phyloP scores from a whole-genome alignment of 2,797 vertebrate genomes.

The Saxicola maurus region DNA sequence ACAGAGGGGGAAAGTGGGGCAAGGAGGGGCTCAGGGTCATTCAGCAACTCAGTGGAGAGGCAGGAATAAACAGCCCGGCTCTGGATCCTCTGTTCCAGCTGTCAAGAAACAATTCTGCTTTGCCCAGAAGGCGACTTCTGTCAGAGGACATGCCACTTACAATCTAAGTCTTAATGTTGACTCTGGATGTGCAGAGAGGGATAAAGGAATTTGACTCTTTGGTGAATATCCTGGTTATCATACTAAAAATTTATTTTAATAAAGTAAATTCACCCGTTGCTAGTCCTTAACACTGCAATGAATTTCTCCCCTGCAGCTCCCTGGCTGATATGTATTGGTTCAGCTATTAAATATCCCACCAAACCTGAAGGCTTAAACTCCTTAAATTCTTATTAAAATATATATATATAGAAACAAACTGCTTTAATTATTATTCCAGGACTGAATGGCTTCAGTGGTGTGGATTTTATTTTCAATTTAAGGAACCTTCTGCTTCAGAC shows the following conservation, averaged over 20 bases:
- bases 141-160: not conserved
- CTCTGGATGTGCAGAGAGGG: accelerated
- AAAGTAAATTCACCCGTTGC: not conserved
- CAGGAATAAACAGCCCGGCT: not conserved
- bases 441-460: not conserved
- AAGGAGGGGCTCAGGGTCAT: not conserved
- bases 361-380: not conserved
- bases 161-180: not conserved
- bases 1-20: not conserved
- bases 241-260: not conserved
- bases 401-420: not conserved
- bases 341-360: not conserved
- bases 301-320: not conserved
- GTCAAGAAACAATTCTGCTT: not conserved
- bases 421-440: not conserved
- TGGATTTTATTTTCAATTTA: not conserved
- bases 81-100: not conserved
- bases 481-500: not conserved
- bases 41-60: not conserved
- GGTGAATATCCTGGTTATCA: not conserved
- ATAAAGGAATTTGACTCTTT: not conserved
- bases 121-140: not conserved
- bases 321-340: not conserved
- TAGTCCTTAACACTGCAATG: not conserved
- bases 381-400: not conserved